A percentile compares a stretch with the other conserved stretches of the same genome.
These are phyloP conservation scores for Apeltes quadracus DNA, from an alignment of 2,113 vertebrate genomes.

Conservation along the genomic window DNA sequence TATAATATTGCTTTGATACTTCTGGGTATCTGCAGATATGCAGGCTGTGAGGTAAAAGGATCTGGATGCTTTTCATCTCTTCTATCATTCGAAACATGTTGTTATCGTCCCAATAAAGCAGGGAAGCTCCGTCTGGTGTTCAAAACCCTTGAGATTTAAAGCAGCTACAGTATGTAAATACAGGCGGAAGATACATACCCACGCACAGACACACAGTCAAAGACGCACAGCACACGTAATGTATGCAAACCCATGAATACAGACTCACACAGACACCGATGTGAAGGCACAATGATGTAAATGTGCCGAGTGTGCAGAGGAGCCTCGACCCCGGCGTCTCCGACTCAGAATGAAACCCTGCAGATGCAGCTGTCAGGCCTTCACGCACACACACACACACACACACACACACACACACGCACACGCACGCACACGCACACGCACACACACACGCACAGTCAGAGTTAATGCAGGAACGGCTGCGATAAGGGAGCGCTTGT, in stretches of 20 bases:
- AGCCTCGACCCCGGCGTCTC: slow-evolving; percentile 55
- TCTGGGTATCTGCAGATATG: slow-evolving; percentile 16
- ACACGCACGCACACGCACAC: slow-evolving; percentile 7
- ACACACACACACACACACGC: neutral
- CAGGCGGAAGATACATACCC: slow-evolving; percentile 29
- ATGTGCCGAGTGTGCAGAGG: slow-evolving; percentile 67
- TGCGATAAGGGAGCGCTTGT: slow-evolving; percentile 53
- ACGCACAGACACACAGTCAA: slow-evolving; percentile 33
- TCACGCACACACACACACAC: slow-evolving; percentile 25
- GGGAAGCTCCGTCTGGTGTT: slow-evolving; percentile 1
- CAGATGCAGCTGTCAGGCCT: slow-evolving; percentile 42
- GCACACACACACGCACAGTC: slow-evolving; percentile 8
- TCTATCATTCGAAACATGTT: slow-evolving; percentile 12
- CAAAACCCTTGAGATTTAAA: slow-evolving; percentile 33
- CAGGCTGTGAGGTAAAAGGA: neutral
- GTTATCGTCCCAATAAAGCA: slow-evolving; percentile 43
- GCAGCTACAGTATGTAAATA: slow-evolving; percentile 37
- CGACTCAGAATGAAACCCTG: slow-evolving; percentile 63
- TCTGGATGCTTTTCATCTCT: neutral
- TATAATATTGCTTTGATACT: neutral
- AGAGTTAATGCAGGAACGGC: slow-evolving; percentile 25
- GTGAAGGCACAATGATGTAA: slow-evolving; percentile 26
- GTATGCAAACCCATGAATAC: slow-evolving; percentile 38
- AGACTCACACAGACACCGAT: slow-evolving; percentile 19
- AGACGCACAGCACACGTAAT: slow-evolving; percentile 48